phyloP scores from a whole-genome alignment of 2,888 invertebrate genomes.

The Prosopocoilus inquinatus region DNA sequence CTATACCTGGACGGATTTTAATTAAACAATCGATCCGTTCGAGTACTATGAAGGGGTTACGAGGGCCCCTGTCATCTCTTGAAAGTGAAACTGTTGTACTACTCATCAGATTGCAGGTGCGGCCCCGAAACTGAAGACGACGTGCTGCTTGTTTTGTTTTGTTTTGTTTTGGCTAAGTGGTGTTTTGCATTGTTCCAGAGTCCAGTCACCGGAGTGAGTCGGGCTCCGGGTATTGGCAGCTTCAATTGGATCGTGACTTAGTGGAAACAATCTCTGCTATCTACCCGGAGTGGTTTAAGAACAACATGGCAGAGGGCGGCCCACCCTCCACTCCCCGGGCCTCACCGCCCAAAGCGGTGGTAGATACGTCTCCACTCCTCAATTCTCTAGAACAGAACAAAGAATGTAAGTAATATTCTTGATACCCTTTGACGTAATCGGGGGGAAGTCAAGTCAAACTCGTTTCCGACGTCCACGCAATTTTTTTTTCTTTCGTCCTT shows the following conservation, averaged over 20 bases:
- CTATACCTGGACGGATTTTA: not conserved
- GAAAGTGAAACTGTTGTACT: not conserved
- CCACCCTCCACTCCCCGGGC: slow-evolving; percentile 48
- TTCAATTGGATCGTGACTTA: slow-evolving; percentile 89
- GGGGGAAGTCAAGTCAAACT: too few species aligned
- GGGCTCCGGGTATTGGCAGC: slow-evolving; percentile 84
- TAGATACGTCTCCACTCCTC: slow-evolving; percentile 91
- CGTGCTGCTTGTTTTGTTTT: not conserved
- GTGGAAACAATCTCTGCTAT: slow-evolving; percentile 89
- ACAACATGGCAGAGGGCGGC: slow-evolving; percentile 46
- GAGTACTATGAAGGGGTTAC: not conserved
- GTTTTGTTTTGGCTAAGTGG: slow-evolving; percentile 6
- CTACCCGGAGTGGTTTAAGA: slow-evolving; percentile 92
- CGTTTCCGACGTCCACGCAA: too few species aligned
- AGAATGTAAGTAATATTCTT: slow-evolving; percentile 79
- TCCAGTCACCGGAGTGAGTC: slow-evolving; percentile 59
- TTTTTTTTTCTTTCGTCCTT: too few species aligned
- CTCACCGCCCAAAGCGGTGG: slow-evolving; percentile 87
- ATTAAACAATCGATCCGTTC: not conserved
- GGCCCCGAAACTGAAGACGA: not conserved
- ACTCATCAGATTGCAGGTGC: not conserved
- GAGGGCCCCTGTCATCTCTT: not conserved
- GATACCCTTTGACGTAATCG: too few species aligned
- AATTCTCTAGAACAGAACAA: slow-evolving; percentile 95
- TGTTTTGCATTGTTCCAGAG: slow-evolving; percentile 57